These are phyloP conservation scores for chimpanzee (Pan troglodytes) DNA, from an alignment of 2,113 vertebrate genomes.

Conservation along the genomic window NHGRI_mPanTro3-v2.1_pri NC_072411.2:93088501-93089000, in stretches of 20 bases:
- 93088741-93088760: not conserved
- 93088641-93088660: no score
- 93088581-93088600: not conserved
- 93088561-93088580: not conserved
- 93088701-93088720: not conserved
- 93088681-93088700: not conserved
- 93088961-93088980: not conserved
- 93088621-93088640: not conserved
- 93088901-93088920: not conserved
- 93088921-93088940: not conserved
- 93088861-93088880: not conserved
- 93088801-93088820: not conserved
- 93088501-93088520: accelerated
- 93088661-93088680: conserved; percentile 30
- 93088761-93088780: not conserved
- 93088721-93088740: not conserved
- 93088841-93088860: not conserved
- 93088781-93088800: not conserved
- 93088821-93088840: not conserved
- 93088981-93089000: not conserved
- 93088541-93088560: not conserved
- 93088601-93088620: not conserved
- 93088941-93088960: not conserved
- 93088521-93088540: not conserved
- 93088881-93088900: not conserved